Base-by-base conservation (phyloP, 2,888 invertebrate genomes). In the Deroplatys truncata region DNA sequence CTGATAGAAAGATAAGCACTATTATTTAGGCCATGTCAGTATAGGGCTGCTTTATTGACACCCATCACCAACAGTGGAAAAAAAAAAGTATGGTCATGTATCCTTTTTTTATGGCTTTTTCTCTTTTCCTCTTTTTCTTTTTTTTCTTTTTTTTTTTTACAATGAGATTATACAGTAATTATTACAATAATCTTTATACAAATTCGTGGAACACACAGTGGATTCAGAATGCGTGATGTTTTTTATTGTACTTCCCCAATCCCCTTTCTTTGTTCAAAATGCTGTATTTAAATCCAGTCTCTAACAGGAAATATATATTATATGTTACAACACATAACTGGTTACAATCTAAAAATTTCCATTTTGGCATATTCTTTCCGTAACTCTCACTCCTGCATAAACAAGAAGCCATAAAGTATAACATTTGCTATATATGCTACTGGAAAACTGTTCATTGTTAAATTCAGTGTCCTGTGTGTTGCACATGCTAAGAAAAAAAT, bases 161-260 rank as follows among this genome's bases (percentile, higher is more conserved):
- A 72, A 86, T 43, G 84, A 84, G 84, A 86, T 89, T 89, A 89
- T 31, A 89, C 35, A 56, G 35, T 83, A 86, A 16, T 88, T 88
- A 84, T 88, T 88, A 88, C 84, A 88, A 84, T 88, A 84, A 88
- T 84, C 84, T n/a, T 72, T 84, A 84, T 89, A 89, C 35, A 89
- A 86, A 89, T 84, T 83, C 9, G 85, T 90, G 90, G 91, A 91
- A 91, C 91, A 91, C 91, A 91, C 89, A 91, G 91, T 91, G 91
- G 91, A 91, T 89, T 91, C 90, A 89, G 84, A 90, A 89, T 89
- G 89, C 89, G 90, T 90, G 91, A 91, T 91, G 90, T 89, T 90
- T 86, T 72, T 88, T 89, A 85, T 49, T 84, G 43, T 43, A 43
- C 43, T 85, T 86, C 29, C 84, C 84, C 31, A 28, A 72, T 20